These are phyloP conservation scores for Macropus fuliginosus DNA, from an alignment of 2,797 vertebrate genomes.

Conservation along the genomic window DNA sequence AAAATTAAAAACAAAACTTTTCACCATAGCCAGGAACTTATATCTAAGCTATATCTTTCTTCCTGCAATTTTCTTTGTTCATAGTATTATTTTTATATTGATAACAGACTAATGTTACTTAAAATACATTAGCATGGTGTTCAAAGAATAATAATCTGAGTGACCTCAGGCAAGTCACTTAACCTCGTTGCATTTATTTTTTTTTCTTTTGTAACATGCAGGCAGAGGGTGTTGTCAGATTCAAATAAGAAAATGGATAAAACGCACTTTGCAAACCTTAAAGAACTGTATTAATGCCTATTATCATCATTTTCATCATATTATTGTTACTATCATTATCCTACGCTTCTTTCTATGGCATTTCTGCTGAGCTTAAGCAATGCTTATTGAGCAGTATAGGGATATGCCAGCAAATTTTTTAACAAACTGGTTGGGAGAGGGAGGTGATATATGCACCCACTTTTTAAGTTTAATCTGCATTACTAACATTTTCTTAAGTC, in stretches of 20 bases:
- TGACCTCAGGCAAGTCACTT: background rate
- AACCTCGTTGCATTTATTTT: background rate
- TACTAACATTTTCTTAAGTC: background rate
- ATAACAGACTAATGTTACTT: background rate
- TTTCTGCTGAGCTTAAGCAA: background rate
- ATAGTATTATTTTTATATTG: background rate
- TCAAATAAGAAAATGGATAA: background rate
- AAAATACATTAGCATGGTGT: background rate
- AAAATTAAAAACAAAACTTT: background rate
- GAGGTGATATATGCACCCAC: background rate
- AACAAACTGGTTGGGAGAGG: background rate
- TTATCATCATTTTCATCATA: background rate
- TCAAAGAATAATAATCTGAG: background rate
- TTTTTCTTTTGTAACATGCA: background rate
- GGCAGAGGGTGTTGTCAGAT: background rate
- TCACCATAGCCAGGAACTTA: background rate
- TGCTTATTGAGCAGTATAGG: background rate
- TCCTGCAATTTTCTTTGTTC: background rate
- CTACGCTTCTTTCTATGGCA: background rate
- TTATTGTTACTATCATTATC: background rate
- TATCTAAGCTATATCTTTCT: background rate
- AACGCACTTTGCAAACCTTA: background rate
- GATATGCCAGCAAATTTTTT: background rate
- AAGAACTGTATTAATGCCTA: background rate
- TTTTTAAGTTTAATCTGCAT: background rate